Evolutionary conservation across 2,888 invertebrate species (phyloP), one percentile per base, ranked within the genome.

Genomic region (Entomobrya proxima): DNA sequence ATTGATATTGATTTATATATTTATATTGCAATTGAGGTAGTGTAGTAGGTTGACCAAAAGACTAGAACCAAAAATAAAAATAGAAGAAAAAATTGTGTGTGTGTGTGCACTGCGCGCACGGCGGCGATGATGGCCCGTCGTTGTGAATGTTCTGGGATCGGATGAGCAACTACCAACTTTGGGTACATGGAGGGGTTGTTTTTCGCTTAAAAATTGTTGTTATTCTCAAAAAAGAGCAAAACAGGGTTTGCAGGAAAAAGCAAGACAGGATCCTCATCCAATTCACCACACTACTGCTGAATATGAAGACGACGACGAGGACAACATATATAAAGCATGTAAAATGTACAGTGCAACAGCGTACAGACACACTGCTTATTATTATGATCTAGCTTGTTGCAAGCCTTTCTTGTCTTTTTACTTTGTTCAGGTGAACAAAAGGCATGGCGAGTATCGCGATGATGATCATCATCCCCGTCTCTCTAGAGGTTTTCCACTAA

Each of bases 71-170:
- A 80, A 79, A 50, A 55, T 15, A 35, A 21, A 21, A n/a, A n/a
- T n/a, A 6, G n/a, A 55, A 6, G 11, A 55, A 7, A 55, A 55
- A 18, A 55, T n/a, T 6, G 6, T 55, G 21, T 6, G 6, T 55
- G 55, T 58, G 77, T 77, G 77, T 61, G 58, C 61, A 30, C 21
- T 32, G 74, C 32, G 74, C 75, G 47, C n/a, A 55, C 55, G 75
- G 69, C 72, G 72, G 50, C 55, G 52, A 37, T 61, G 74, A 72
- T 69, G 50, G 74, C 82, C 55, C 75, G 75, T 35, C 44, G 82
- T 86, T 86, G 77, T 86, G 81, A 55, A 52, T 76, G 86, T 77
- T 61, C 74, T 83, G 86, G 86, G 86, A 78, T 83, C 86, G 82
- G 55, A 86, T 82, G 86, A 86, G 82, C 86, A 86, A 86, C 86